phyloP scores from a whole-genome alignment of 2,888 invertebrate genomes.

The Euspilapteryx auroguttella region DNA sequence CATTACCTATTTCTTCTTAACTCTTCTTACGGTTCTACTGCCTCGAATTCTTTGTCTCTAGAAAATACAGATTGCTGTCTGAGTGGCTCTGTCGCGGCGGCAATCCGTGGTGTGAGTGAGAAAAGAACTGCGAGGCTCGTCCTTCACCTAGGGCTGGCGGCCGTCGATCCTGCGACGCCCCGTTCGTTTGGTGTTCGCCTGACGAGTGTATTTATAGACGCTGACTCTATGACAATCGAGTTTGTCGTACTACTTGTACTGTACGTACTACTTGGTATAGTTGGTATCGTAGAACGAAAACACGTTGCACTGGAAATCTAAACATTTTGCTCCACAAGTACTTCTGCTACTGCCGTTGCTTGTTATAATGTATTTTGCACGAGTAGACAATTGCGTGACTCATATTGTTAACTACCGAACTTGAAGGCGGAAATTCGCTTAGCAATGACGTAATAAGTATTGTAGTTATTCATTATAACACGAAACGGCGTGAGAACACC shows the following conservation, averaged over 20 bases:
- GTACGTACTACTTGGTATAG: no score
- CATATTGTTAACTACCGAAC: constrained; percentile 47
- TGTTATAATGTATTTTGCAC: not conserved
- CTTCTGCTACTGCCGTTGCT: no score
- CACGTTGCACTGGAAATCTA: no score
- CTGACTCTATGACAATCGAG: constrained; percentile 23
- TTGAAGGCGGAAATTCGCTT: constrained; percentile 52
- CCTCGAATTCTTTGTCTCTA: no score
- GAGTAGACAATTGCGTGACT: constrained; percentile 44
- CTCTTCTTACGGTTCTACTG: no score
- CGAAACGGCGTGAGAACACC: constrained; percentile 53
- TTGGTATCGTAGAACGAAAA: no score
- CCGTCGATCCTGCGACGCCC: constrained; percentile 42
- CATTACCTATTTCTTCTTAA: no score
- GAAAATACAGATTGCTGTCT: no score
- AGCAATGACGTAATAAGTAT: constrained; percentile 55
- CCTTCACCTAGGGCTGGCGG: constrained; percentile 48
- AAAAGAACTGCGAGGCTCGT: constrained; percentile 37
- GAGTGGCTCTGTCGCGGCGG: not conserved
- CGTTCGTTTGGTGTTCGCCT: constrained; percentile 20
- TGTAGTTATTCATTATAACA: constrained; percentile 49
- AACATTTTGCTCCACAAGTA: no score
- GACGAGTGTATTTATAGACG: constrained; percentile 47
- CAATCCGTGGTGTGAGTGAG: constrained; percentile 14
- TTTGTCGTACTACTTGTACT: constrained; percentile 10